These are phyloP conservation scores for Rhegmatorhina hoffmannsi DNA, from an alignment of 2,113 vertebrate genomes.

Conservation along the genomic window DNA sequence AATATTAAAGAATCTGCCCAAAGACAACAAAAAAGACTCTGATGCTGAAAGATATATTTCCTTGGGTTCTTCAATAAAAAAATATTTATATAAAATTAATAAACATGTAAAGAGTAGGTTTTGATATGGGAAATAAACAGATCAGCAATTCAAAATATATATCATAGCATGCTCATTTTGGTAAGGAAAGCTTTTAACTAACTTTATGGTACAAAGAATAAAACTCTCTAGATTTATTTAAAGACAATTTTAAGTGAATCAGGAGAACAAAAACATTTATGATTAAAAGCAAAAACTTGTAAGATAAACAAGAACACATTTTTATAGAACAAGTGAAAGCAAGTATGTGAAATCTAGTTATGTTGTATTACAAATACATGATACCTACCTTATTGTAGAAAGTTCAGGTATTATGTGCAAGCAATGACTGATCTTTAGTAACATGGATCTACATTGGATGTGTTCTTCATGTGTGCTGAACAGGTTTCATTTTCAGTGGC, in stretches of 20 bases:
- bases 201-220: background rate
- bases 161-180: fast-evolving
- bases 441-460: background rate
- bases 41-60: background rate
- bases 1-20: background rate
- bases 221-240: background rate
- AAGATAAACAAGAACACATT: background rate
- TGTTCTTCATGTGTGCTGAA: background rate
- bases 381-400: background rate
- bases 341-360: background rate
- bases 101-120: background rate
- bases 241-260: background rate
- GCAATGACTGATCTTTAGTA: background rate
- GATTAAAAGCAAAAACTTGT: background rate
- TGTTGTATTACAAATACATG: background rate
- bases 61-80: background rate
- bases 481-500: background rate
- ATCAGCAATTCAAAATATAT: background rate
- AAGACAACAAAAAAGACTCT: background rate
- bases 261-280: background rate
- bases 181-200: background rate
- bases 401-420: background rate
- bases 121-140: background rate
- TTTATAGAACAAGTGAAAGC: background rate
- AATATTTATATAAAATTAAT: background rate